Conservation (phyloP, 2,888 invertebrate species). For the Schizotus pectinicornis region DNA sequence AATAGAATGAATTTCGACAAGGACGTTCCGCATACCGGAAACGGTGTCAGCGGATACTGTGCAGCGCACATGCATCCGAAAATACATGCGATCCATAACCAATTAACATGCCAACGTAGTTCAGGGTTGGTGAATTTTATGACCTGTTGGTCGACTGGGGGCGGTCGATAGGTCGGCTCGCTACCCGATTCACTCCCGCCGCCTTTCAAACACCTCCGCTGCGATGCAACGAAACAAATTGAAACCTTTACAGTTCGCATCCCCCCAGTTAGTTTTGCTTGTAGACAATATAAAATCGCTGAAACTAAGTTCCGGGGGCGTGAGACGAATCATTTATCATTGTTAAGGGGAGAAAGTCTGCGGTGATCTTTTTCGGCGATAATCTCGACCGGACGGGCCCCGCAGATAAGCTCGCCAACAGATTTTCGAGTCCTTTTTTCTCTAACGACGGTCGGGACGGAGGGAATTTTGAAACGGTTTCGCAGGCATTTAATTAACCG, state of each 20-base stretch:
- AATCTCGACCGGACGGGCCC: conserved; percentile 12
- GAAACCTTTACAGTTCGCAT: conserved; percentile 24
- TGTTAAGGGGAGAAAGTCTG: conserved; percentile 11
- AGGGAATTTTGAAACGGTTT: no score
- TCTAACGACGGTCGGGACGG: neutral
- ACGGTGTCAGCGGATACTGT: no score
- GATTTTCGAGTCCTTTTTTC: conserved; percentile 10
- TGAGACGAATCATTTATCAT: conserved; percentile 24
- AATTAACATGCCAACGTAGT: conserved; percentile 19
- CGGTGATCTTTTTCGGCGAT: conserved; percentile 15
- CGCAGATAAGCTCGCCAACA: conserved; percentile 14
- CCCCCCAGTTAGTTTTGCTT: conserved; percentile 22
- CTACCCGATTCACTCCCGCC: conserved; percentile 2
- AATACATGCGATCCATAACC: conserved; percentile 18
- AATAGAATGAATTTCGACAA: no score
- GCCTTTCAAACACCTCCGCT: conserved; percentile 10
- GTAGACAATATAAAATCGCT: conserved; percentile 30
- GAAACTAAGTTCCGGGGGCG: conserved; percentile 26
- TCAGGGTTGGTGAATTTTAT: conserved; percentile 11
- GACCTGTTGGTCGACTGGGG: conserved; percentile 1
- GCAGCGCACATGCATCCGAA: no score
- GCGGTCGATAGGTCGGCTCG: conserved; percentile 13
- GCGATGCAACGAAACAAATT: conserved; percentile 19
- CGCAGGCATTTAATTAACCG: no score
- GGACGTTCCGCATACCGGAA: no score